These are phyloP conservation scores for Drosophila testacea DNA, from an alignment of 2,888 invertebrate species.

Conservation along the genomic window DNA sequence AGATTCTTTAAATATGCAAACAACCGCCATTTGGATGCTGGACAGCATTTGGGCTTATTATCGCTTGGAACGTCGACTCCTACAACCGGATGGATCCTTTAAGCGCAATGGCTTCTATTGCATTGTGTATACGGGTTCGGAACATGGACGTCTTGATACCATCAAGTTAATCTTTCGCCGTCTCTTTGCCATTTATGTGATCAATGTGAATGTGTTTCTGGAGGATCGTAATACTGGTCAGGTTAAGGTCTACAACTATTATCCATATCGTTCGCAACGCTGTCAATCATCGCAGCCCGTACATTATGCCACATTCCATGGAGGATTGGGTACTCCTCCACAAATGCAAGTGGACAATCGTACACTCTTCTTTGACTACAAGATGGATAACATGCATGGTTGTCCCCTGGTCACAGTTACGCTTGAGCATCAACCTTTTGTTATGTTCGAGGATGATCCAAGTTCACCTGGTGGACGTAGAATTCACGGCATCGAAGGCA, in stretches of 20 bases:
- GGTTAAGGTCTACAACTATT: constrained; percentile 79
- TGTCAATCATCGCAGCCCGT: constrained; percentile 74
- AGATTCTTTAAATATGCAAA: constrained; percentile 28
- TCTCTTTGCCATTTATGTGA: constrained; percentile 76
- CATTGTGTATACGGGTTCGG: constrained; percentile 77
- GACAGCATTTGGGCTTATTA: constrained; percentile 73
- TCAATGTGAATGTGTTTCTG: constrained; percentile 79
- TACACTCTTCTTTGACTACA: constrained; percentile 70
- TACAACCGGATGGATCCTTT: constrained; percentile 51
- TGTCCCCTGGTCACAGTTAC: constrained; percentile 74
- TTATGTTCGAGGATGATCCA: constrained; percentile 56
- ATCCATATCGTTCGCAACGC: constrained; percentile 71
- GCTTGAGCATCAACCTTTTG: constrained; percentile 73
- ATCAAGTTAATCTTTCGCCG: constrained; percentile 76
- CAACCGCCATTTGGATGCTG: constrained; percentile 72
- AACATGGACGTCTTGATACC: constrained; percentile 53
- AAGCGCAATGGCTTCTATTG: constrained; percentile 77
- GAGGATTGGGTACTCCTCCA: constrained; percentile 33
- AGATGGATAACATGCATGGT: constrained; percentile 76
- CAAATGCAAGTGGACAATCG: constrained; percentile 30
- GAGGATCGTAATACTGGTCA: constrained; percentile 38
- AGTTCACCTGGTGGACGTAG: background rate
- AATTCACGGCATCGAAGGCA: constrained; percentile 82
- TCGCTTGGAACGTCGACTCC: constrained; percentile 65
- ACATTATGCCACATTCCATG: constrained; percentile 66